These are phyloP conservation scores for Kryptolebias ocellatus DNA, from an alignment of 2,797 vertebrate genomes.

Conservation along the genomic window DNA sequence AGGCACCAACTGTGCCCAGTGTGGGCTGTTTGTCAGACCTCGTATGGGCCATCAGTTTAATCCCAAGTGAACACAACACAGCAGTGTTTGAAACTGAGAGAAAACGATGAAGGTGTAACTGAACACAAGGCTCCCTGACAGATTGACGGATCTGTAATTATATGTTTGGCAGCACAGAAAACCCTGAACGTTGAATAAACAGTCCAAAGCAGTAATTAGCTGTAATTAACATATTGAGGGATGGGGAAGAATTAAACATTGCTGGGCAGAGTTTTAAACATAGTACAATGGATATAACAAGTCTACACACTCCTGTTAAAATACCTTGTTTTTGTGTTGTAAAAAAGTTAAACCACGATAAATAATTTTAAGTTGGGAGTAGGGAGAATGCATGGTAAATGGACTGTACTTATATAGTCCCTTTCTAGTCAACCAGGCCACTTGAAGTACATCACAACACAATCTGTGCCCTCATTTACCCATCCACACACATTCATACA, in stretches of 20 bases:
- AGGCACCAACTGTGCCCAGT: slow-evolving; percentile 8
- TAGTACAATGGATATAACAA: too few species aligned
- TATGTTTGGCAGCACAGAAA: not conserved
- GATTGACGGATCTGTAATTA: not conserved
- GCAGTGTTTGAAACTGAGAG: not conserved
- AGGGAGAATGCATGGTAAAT: too few species aligned
- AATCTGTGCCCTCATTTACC: too few species aligned
- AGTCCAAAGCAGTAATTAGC: not conserved
- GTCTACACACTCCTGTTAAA: too few species aligned
- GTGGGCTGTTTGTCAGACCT: slow-evolving; percentile 20
- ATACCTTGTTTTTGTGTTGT: too few species aligned
- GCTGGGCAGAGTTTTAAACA: not conserved
- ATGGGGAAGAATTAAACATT: not conserved
- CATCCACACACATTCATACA: too few species aligned
- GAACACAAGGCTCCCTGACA: not conserved
- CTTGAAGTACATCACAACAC: too few species aligned
- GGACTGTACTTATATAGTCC: too few species aligned
- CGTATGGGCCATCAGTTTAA: slow-evolving; percentile 18
- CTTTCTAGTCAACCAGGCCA: too few species aligned
- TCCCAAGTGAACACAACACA: not conserved
- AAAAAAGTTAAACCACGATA: too few species aligned
- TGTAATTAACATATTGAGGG: not conserved
- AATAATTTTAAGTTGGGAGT: too few species aligned
- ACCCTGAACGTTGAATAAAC: not conserved
- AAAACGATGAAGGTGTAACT: not conserved